Evolutionary conservation across 92 coral and sea anemone genomes (phyloP).

Genomic region (Palythoa grandis): DNA sequence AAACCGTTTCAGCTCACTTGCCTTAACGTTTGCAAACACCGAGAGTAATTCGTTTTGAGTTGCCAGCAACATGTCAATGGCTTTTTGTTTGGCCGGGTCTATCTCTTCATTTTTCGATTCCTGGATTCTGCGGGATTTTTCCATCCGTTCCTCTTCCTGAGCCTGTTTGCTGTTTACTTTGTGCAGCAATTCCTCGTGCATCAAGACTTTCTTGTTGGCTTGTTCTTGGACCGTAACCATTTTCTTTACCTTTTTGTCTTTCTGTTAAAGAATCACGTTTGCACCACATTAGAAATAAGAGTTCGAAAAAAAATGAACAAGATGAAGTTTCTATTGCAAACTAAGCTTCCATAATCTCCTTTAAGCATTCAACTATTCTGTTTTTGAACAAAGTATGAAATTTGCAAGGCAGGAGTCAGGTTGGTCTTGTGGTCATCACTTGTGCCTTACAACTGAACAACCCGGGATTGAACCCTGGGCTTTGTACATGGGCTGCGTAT

Average conservation of each 20-base stretch:
- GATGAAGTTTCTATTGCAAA: background rate
- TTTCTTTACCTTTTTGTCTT: constrained; percentile 67
- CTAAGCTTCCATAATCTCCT: background rate
- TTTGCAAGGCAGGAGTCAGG: too few species aligned
- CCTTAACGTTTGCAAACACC: constrained; percentile 72
- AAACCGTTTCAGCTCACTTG: background rate
- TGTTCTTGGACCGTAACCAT: constrained; percentile 60
- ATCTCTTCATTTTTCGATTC: constrained; percentile 58
- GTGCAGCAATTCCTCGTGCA: constrained; percentile 93
- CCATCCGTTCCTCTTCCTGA: constrained; percentile 68
- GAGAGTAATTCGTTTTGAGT: constrained; percentile 86
- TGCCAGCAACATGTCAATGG: constrained; percentile 78
- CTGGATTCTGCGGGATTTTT: constrained; percentile 78
- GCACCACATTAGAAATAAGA: background rate
- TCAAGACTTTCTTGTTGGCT: constrained; percentile 72
- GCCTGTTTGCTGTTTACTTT: constrained; percentile 71
- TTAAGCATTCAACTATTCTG: background rate
- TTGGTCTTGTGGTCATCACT: too few species aligned
- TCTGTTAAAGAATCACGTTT: constrained; percentile 46
- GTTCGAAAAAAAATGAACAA: background rate
- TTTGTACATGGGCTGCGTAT: too few species aligned
- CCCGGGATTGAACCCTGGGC: too few species aligned
- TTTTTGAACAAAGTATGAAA: background rate
- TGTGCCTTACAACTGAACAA: too few species aligned
- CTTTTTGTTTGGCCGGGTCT: constrained; percentile 69